Evolutionary conservation across 2,113 vertebrate genomes (phyloP).

Genomic region (rabbit (Oryctolagus cuniculus)): DNA sequence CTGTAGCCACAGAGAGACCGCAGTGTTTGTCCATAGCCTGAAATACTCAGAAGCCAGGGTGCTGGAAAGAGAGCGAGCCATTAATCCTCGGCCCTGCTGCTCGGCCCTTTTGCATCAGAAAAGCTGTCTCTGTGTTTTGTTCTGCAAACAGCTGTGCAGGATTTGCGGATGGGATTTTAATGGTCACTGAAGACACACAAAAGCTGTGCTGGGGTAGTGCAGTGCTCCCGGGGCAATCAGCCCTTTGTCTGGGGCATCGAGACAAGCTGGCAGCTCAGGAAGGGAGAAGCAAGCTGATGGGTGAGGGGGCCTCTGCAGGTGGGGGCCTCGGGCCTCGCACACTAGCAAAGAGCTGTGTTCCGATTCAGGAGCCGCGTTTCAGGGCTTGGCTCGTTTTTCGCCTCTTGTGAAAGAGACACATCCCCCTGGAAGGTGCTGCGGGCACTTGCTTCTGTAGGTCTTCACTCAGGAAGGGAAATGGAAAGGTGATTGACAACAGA

Average conservation of each 20-base stretch:
- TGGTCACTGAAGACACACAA: slow-evolving; percentile 95
- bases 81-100: slow-evolving; percentile 90
- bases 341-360: slow-evolving; percentile 68
- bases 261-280: slow-evolving; percentile 88
- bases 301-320: slow-evolving; percentile 76
- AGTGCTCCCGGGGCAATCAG: slow-evolving; percentile 92
- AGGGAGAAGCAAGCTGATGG: slow-evolving; percentile 78
- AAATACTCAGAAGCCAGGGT: slow-evolving; percentile 91
- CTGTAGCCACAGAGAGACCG: slow-evolving; percentile 93
- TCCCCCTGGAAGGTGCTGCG: slow-evolving; percentile 34
- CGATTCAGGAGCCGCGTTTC: slow-evolving; percentile 6
- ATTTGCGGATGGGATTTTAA: slow-evolving; percentile 92
- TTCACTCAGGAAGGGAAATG: slow-evolving; percentile 11
- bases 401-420: slow-evolving; percentile 67
- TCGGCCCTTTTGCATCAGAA: slow-evolving; percentile 95
- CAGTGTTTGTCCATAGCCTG: slow-evolving; percentile 93
- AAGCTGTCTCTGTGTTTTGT: slow-evolving; percentile 90
- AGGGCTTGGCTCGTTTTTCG: slow-evolving; percentile 51
- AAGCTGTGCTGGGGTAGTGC: slow-evolving; percentile 90
- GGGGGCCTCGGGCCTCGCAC: slow-evolving; percentile 50
- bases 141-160: slow-evolving; percentile 92
- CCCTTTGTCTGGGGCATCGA: slow-evolving; percentile 90
- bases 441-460: slow-evolving; percentile 44
- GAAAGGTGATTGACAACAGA: slow-evolving; percentile 33
- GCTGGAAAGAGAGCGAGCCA: slow-evolving; percentile 94